Evolutionary conservation across 2,113 vertebrate genomes (phyloP), one percentile per base, ranked within the genome.

Genomic region (Sinocyclocheilus anophthalmus): DNA sequence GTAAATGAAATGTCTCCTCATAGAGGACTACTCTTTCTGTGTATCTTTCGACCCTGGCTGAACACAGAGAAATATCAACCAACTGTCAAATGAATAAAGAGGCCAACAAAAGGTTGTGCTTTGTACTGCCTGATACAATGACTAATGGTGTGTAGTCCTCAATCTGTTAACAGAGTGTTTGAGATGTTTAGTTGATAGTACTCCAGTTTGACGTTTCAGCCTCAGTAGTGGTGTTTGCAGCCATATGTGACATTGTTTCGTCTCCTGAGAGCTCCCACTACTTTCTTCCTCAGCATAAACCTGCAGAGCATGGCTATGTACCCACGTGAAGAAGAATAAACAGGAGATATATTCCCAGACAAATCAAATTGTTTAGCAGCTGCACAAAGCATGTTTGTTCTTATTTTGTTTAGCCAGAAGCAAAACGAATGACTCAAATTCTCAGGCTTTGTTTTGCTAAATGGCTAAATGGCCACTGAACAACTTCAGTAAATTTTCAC

Each of bases 211-310:
- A 63, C 37, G 3, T 61, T 42, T 61, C 20, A 24, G 4, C 33
- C 33, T 80, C 57, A 61, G n/a, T 81, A 81, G n/a, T 65, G 78
- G 22, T 16, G n/a, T 63, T 79, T 50, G 87, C 69, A 81, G 26
- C 77, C 85, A 83, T 76, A 81, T 48, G 11, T 93, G 94, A 95
- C 94, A 94, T 94, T 91, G 91, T 89, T 90, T 82, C 50, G 24
- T 92, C 91, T 93, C 93, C 94, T 94, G 94, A 95, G 93, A 93
- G 90, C 89, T 84, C 89, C 89, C 89, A 1, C 78, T 70, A 90
- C 75, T 3, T 85, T 90, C 83, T 90, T 87, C 89, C 90, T 91
- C 92, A 91, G 63, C 26, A 91, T 81, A 84, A 87, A 83, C 45
- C 30, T 89, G 78, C 76, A 57, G 26, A 59, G 77, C 65, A 73